These are phyloP conservation scores for Clivina fossor DNA, from an alignment of 2,888 invertebrate genomes.

Conservation along the genomic window DNA sequence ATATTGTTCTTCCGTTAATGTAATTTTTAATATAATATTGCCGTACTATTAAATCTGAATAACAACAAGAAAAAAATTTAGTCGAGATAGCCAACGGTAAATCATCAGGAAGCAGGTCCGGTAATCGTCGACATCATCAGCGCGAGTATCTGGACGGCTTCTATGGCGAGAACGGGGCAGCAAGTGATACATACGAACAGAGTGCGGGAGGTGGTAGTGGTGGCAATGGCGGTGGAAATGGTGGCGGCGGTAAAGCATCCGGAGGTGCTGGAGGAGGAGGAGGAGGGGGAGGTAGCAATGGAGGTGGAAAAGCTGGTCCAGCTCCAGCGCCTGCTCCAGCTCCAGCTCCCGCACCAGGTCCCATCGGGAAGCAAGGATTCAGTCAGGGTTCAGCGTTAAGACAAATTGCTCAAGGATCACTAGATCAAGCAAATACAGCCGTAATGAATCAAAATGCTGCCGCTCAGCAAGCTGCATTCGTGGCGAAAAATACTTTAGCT, in stretches of 20 bases:
- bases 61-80: not conserved
- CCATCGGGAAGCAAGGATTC: constrained; percentile 60
- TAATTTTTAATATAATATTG: not conserved
- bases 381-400: constrained; percentile 71
- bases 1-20: no score
- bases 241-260: not conserved
- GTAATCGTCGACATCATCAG: constrained; percentile 7
- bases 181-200: constrained; percentile 14
- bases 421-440: constrained; percentile 74
- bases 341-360: no score
- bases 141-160: constrained; percentile 6
- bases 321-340: no score
- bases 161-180: constrained; percentile 3
- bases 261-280: constrained; percentile 2
- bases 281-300: not conserved
- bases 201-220: constrained; percentile 1
- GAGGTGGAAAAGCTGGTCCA: not conserved
- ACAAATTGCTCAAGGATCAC: constrained; percentile 71
- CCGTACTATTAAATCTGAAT: not conserved
- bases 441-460: constrained; percentile 72
- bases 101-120: not conserved
- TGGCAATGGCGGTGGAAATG: not conserved
- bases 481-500: constrained; percentile 75
- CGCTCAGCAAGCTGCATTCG: constrained; percentile 76
- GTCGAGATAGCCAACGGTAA: not conserved